Evolutionary conservation across 92 coral and sea anemone species (phyloP).

Genomic region (Parazoanthus atlanticus): DNA sequence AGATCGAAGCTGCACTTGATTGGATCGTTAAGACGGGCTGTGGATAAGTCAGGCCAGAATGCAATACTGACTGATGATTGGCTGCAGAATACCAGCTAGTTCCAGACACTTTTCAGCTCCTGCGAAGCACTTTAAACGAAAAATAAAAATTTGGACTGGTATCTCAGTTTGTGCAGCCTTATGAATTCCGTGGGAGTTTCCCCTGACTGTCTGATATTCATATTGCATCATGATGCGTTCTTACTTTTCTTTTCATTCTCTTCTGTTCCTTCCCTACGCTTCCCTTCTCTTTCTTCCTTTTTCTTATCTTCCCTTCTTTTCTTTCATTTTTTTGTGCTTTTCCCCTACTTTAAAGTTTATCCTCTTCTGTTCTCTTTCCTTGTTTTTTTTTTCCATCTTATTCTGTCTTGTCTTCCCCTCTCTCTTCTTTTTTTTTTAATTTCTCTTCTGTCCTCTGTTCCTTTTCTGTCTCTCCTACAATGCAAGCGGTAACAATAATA

Average conservation of each 20-base stretch:
- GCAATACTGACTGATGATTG: background rate
- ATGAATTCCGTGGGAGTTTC: background rate
- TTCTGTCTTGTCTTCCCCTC: background rate
- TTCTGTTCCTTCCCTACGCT: no score
- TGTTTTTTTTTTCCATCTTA: background rate
- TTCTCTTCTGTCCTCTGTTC: background rate
- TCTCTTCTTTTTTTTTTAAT: background rate
- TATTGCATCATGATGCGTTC: background rate
- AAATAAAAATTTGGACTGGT: background rate
- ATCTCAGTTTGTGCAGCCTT: background rate
- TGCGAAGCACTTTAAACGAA: background rate
- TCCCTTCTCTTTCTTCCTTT: no score
- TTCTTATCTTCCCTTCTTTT: no score
- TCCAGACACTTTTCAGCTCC: background rate
- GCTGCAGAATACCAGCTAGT: background rate
- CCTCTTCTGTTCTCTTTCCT: no score
- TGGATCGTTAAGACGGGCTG: no score
- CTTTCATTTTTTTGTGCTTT: background rate
- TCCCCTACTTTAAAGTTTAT: no score
- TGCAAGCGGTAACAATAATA: background rate
- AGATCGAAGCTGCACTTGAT: background rate
- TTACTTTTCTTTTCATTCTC: no score
- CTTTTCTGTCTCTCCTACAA: background rate
- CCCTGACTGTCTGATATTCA: background rate
- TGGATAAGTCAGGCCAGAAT: background rate